These are phyloP conservation scores for Lutra lutra DNA, from an alignment of 2,797 vertebrate genomes.

Conservation along the genomic window DNA sequence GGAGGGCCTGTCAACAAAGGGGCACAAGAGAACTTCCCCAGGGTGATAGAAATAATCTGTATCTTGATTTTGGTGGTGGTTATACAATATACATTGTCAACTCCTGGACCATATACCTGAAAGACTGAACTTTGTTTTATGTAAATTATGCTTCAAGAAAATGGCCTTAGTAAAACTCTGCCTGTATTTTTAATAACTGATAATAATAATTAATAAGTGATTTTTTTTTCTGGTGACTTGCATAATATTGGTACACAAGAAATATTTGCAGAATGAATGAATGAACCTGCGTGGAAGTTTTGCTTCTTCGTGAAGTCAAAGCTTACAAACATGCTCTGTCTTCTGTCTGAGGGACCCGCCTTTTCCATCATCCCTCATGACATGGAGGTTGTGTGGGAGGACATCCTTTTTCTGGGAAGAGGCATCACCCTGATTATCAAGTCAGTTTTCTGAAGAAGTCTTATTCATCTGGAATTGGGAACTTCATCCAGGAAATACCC, in stretches of 20 bases:
- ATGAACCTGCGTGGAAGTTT: background rate
- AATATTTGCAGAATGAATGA: background rate
- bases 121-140: background rate
- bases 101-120: background rate
- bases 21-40: background rate
- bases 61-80: background rate
- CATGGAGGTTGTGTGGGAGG: background rate
- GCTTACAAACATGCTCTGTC: background rate
- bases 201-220: background rate
- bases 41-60: background rate
- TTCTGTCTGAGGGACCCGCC: background rate
- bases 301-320: background rate
- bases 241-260: background rate
- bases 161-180: background rate
- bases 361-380: background rate
- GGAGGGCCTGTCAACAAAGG: background rate
- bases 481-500: background rate
- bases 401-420: background rate
- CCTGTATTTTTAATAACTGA: background rate
- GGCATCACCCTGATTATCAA: background rate
- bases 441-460: slow-evolving; percentile 59
- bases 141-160: background rate
- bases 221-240: background rate
- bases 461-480: slow-evolving; percentile 50
- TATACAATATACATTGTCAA: background rate